phyloP scores from a whole-genome alignment of 2,113 vertebrate genomes.

The Vidua macroura region DNA sequence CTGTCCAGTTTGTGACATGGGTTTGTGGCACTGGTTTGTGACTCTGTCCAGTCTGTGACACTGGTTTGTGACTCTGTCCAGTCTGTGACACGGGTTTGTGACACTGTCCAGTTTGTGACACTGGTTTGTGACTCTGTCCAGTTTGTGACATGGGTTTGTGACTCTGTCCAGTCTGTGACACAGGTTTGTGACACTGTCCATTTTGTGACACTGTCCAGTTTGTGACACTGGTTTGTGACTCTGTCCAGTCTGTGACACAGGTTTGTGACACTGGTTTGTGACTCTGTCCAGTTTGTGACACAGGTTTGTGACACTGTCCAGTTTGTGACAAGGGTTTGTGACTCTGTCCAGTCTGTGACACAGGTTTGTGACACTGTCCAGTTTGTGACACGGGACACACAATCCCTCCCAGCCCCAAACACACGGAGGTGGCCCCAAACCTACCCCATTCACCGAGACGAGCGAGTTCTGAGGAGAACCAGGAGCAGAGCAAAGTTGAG shows the following conservation, averaged over 20 bases:
- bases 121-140: no score
- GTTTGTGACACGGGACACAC: slow-evolving; percentile 18
- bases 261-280: no score
- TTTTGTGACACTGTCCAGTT: not conserved
- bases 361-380: not conserved
- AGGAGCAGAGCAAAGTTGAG: not conserved
- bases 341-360: not conserved
- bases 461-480: not conserved
- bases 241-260: not conserved
- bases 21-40: not conserved
- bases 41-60: no score
- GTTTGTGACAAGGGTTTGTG: no score
- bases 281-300: no score
- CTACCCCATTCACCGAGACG: not conserved
- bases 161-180: not conserved
- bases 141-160: no score
- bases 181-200: not conserved
- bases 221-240: not conserved
- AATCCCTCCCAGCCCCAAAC: slow-evolving; percentile 27
- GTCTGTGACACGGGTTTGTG: not conserved
- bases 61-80: not conserved
- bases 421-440: not conserved
- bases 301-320: not conserved
- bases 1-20: not conserved
- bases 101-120: no score